A percentile compares a stretch with the other conserved stretches of the same genome.
phyloP scores from a whole-genome alignment of 2,113 vertebrate genomes.

The Dendrocopos noguchii region DNA sequence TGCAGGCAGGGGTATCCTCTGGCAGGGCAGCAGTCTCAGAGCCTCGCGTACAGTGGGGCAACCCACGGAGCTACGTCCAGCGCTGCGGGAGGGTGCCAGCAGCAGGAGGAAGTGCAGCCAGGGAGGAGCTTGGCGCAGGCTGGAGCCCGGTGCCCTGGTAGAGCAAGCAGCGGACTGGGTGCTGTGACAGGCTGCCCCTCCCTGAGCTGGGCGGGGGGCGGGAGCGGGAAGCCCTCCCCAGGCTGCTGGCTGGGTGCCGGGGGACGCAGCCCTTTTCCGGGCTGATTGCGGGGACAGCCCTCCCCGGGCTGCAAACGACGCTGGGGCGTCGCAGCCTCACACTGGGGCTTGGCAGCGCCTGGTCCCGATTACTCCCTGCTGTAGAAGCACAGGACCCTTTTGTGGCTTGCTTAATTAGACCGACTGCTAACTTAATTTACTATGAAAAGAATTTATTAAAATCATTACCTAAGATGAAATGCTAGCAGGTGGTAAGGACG shows the following conservation, averaged over 20 bases:
- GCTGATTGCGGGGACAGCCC: not conserved
- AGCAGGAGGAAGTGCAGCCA: not conserved
- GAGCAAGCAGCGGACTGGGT: not conserved
- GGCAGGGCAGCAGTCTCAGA: accelerated
- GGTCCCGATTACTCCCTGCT: accelerated
- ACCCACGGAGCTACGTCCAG: not conserved
- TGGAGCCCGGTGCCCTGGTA: not conserved
- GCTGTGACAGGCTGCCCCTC: too few species aligned
- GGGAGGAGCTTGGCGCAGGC: not conserved
- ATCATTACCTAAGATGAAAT: not conserved
- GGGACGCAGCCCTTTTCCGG: too few species aligned
- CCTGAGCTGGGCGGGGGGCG: not conserved
- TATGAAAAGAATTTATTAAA: not conserved
- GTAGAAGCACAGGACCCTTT: not conserved
- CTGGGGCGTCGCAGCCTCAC: accelerated
- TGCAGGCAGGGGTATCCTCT: not conserved
- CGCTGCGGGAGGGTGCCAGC: not conserved
- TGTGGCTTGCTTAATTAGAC: not conserved
- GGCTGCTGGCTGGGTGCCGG: not conserved
- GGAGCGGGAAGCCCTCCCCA: accelerated
- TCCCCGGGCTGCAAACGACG: not conserved
- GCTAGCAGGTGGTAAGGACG: not conserved
- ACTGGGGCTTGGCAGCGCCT: too few species aligned
- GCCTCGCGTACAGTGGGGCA: accelerated
- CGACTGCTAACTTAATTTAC: not conserved